These are phyloP conservation scores for Prosopocoilus inquinatus DNA, from an alignment of 2,888 invertebrate genomes.

Conservation along the genomic window DNA sequence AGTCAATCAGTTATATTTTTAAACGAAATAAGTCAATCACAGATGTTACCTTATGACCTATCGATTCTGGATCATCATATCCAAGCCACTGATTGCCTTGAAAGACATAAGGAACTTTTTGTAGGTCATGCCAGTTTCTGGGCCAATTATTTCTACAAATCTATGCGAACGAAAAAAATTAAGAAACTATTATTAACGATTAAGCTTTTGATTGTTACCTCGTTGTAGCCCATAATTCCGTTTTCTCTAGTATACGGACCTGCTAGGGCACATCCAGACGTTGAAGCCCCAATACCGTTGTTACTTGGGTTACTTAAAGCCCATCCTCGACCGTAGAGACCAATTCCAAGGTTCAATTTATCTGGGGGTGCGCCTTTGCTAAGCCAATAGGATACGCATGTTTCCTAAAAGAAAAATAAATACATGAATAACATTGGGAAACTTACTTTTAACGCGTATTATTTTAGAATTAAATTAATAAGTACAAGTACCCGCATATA, in stretches of 20 bases:
- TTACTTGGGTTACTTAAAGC: constrained; percentile 52
- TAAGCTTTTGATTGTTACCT: constrained; percentile 48
- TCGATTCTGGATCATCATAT: constrained; percentile 45
- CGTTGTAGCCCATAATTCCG: constrained; percentile 71
- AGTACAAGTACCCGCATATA: no score
- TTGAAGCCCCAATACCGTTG: constrained; percentile 57
- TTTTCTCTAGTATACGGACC: constrained; percentile 63
- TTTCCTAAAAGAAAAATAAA: constrained; percentile 12
- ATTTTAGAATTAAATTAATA: no score
- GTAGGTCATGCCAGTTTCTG: constrained; percentile 40
- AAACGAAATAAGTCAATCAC: no score
- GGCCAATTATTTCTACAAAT: constrained; percentile 36
- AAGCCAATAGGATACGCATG: constrained; percentile 53
- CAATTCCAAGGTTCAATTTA: constrained; percentile 69
- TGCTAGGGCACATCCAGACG: constrained; percentile 57
- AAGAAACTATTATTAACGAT: no score
- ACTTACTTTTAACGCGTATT: no score
- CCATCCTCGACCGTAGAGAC: constrained; percentile 68
- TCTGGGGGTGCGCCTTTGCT: constrained; percentile 56
- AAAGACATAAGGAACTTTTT: constrained; percentile 49
- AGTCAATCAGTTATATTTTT: no score
- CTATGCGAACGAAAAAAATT: constrained; percentile 35
- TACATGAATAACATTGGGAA: no score
- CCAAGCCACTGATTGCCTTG: constrained; percentile 45
- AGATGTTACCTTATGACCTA: constrained; percentile 40